phyloP scores from a whole-genome alignment of 1,140 invertebrate species.

The Apis dorsata region DNA sequence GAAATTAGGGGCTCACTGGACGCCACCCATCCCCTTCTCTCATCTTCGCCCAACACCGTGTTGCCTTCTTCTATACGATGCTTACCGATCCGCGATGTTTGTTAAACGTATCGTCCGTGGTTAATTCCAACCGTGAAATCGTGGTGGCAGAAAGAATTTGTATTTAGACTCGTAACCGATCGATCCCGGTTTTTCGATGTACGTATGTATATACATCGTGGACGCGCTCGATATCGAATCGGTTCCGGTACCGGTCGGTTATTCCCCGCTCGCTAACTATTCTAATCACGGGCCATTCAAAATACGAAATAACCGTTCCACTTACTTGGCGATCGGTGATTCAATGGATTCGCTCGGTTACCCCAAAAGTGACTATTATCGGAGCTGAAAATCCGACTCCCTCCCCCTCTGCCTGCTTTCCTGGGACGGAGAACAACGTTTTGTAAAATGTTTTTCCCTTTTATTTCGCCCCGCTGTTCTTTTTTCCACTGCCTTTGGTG shows the following conservation, averaged over 20 bases:
- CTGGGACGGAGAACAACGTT: background rate
- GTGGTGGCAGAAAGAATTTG: slow-evolving; percentile 37
- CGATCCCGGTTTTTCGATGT: slow-evolving; percentile 32
- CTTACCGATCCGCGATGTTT: slow-evolving; percentile 49
- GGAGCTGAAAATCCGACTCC: slow-evolving; percentile 32
- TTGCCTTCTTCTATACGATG: slow-evolving; percentile 28
- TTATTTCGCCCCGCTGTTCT: background rate
- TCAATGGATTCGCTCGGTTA: slow-evolving; percentile 40
- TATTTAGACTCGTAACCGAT: slow-evolving; percentile 37
- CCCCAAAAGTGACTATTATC: slow-evolving; percentile 41
- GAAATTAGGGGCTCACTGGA: slow-evolving; percentile 67
- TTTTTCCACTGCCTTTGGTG: background rate
- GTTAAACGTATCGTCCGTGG: slow-evolving; percentile 57
- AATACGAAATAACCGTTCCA: slow-evolving; percentile 48
- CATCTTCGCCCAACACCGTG: slow-evolving; percentile 42
- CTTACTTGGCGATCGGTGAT: slow-evolving; percentile 47
- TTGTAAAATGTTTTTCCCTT: slow-evolving; percentile 9
- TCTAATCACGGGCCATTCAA: slow-evolving; percentile 40
- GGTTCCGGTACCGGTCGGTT: slow-evolving; percentile 3
- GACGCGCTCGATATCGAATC: slow-evolving; percentile 32
- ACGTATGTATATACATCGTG: background rate
- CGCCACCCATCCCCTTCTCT: slow-evolving; percentile 43
- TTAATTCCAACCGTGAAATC: slow-evolving; percentile 37
- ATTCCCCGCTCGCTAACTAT: slow-evolving; percentile 27
- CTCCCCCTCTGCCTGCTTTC: background rate